These are phyloP conservation scores for Zonitis immaculata DNA, from an alignment of 2,888 invertebrate species.

Conservation along the genomic window DNA sequence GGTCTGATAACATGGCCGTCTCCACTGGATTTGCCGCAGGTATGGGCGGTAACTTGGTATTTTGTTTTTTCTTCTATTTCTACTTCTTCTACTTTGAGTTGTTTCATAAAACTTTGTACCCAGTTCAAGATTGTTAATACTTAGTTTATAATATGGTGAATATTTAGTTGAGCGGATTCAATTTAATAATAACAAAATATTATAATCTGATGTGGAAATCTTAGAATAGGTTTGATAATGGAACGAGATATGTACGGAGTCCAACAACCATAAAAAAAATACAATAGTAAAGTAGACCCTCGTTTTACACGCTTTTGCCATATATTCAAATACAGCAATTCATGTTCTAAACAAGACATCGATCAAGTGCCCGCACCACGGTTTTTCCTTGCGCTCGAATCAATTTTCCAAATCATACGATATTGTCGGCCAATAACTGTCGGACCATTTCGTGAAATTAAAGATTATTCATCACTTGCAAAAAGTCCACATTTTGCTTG, in stretches of 20 bases:
- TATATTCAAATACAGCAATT: no score
- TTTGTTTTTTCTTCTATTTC: not conserved
- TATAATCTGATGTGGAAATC: not conserved
- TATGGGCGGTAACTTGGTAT: constrained; percentile 29
- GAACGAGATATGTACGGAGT: not conserved
- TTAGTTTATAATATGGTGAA: not conserved
- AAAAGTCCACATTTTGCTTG: no score
- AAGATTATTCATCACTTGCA: no score
- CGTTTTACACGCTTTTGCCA: no score
- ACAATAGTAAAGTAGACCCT: not conserved
- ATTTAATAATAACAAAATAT: no score
- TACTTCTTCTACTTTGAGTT: not conserved
- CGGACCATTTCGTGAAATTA: no score
- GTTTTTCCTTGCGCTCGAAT: no score
- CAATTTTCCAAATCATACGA: no score
- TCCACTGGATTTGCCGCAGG: constrained; percentile 34
- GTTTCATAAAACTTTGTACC: not conserved
- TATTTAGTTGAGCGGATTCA: not conserved
- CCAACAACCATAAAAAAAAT: not conserved
- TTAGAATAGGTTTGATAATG: not conserved
- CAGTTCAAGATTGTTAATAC: not conserved
- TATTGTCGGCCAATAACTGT: no score
- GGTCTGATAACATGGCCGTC: constrained; percentile 33
- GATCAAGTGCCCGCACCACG: no score
- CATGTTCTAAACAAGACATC: no score